A percentile compares a stretch with the other conserved stretches of the same genome.
Evolutionary conservation across 2,797 vertebrate species (phyloP).

Genomic region (Phalanger gymnotis): DNA sequence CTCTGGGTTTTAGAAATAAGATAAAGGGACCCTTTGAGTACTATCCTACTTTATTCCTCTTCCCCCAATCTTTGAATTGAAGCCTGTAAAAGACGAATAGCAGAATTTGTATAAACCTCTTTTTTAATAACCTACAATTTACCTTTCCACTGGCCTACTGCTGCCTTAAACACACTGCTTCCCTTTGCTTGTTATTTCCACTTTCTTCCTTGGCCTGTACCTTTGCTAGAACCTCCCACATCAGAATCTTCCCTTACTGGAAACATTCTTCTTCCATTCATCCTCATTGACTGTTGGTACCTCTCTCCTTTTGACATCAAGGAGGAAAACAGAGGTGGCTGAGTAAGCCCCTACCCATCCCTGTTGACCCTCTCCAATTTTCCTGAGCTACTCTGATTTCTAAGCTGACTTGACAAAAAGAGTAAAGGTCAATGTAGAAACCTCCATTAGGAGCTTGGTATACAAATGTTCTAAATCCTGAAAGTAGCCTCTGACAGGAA

Average conservation of each 20-base stretch:
- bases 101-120: neutral
- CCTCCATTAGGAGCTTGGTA: neutral
- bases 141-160: neutral
- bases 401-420: neutral
- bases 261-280: neutral
- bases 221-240: neutral
- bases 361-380: neutral
- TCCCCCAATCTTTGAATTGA: neutral
- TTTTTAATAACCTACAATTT: neutral
- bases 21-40: neutral
- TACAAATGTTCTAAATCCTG: neutral
- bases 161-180: neutral
- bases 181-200: neutral
- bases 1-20: neutral
- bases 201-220: neutral
- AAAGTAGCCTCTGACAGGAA: neutral
- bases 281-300: neutral
- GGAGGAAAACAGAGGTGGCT: neutral
- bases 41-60: neutral
- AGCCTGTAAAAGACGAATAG: neutral
- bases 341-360: neutral
- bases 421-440: neutral
- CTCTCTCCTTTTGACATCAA: neutral
- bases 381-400: neutral
- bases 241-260: neutral